phyloP scores from a whole-genome alignment of 2,797 vertebrate genomes.

The Prunella strophiata region DNA sequence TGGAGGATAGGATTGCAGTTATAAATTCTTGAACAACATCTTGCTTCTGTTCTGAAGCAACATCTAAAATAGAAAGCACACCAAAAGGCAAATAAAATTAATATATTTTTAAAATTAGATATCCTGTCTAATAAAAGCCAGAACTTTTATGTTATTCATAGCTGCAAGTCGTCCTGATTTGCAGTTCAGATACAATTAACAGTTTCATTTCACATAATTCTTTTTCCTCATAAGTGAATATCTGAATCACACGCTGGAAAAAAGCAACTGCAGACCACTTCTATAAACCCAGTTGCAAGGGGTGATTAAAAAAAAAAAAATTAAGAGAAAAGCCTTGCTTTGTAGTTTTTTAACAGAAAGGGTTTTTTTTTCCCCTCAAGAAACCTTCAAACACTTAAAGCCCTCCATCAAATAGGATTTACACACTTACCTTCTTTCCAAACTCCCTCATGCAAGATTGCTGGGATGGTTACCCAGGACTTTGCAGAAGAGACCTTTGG shows the following conservation, averaged over 20 bases:
- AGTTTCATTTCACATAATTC: slow-evolving; percentile 1
- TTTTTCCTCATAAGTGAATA: neutral
- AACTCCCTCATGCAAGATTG: neutral
- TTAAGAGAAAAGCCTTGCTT: neutral
- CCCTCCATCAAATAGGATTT: neutral
- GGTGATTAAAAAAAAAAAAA: neutral
- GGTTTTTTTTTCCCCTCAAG: rapidly evolving
- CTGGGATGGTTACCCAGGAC: neutral
- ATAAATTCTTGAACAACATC: neutral
- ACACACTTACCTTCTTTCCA: neutral
- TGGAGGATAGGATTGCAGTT: neutral
- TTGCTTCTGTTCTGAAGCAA: neutral
- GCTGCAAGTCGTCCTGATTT: neutral
- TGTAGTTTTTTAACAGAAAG: neutral
- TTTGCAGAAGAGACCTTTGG: neutral
- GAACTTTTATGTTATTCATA: neutral
- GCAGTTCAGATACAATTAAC: neutral
- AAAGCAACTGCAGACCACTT: neutral
- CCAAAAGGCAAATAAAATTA: neutral
- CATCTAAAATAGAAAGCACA: neutral
- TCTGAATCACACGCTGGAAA: neutral
- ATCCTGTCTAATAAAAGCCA: neutral
- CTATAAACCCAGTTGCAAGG: neutral
- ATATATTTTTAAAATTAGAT: neutral
- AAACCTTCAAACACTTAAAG: neutral